Conservation (phyloP, 2,888 invertebrate genomes). For the Clanis bilineata region DNA sequence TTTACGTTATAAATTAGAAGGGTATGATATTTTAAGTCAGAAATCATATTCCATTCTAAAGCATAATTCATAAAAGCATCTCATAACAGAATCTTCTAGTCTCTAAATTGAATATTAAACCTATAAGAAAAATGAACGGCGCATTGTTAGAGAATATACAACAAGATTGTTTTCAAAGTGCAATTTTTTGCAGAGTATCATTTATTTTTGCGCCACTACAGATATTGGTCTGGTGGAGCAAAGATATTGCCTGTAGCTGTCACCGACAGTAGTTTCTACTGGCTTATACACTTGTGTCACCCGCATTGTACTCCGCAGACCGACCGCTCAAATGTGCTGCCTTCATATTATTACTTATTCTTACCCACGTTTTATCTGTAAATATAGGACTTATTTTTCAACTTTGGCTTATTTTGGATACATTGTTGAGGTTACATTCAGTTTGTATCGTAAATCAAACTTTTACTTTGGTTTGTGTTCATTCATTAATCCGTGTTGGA, state of each 20-base stretch:
- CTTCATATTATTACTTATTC: slow-evolving; percentile 14
- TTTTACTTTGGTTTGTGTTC: too few species aligned
- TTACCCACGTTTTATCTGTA: neutral
- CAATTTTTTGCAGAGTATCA: slow-evolving; percentile 51
- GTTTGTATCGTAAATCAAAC: too few species aligned
- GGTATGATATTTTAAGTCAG: neutral
- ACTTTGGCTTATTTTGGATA: neutral
- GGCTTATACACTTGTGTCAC: slow-evolving; percentile 64
- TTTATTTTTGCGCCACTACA: slow-evolving; percentile 60
- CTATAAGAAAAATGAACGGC: neutral
- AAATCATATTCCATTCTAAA: neutral
- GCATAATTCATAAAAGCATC: too few species aligned
- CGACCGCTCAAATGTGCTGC: slow-evolving; percentile 39
- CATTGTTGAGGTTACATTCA: too few species aligned
- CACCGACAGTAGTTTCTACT: slow-evolving; percentile 62
- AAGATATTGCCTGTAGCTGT: slow-evolving; percentile 77
- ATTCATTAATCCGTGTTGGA: too few species aligned
- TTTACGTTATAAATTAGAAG: too few species aligned
- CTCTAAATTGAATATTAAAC: neutral
- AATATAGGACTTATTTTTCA: neutral
- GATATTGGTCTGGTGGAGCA: slow-evolving; percentile 67
- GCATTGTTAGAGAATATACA: slow-evolving; percentile 14
- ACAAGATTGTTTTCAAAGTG: slow-evolving; percentile 36
- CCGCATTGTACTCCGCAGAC: slow-evolving; percentile 44
- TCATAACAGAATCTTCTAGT: too few species aligned